phyloP scores from a whole-genome alignment of 2,797 vertebrate species.

The Oreochromis grahami region DNA sequence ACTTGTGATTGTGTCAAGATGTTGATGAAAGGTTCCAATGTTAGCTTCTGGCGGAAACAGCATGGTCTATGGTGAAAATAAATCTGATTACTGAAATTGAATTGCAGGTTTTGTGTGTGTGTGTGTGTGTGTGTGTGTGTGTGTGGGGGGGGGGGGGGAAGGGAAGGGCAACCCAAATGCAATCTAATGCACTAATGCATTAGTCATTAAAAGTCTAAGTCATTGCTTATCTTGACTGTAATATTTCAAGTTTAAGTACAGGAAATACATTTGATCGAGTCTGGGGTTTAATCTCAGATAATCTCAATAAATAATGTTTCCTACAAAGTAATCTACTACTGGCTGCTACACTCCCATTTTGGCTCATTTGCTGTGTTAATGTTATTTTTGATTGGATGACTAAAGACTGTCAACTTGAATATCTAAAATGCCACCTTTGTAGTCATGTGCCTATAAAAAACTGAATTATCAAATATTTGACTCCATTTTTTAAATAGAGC shows the following conservation, averaged over 20 bases:
- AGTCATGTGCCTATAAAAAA: not conserved
- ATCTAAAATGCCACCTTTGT: constrained; percentile 4
- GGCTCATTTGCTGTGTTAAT: constrained; percentile 14
- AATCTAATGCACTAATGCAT: constrained; percentile 38
- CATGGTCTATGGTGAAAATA: constrained; percentile 44
- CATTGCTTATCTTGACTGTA: constrained; percentile 6
- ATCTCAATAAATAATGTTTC: constrained; percentile 9
- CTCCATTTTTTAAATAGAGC: not conserved
- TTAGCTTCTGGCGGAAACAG: constrained; percentile 40
- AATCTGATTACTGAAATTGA: constrained; percentile 59
- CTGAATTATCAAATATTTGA: not conserved
- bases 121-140: not conserved
- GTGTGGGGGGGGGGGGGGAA: too few relatives aligned
- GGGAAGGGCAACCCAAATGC: constrained; percentile 11
- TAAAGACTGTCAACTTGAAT: not conserved
- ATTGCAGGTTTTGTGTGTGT: constrained; percentile 24
- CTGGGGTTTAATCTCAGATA: not conserved
- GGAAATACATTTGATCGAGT: constrained; percentile 4
- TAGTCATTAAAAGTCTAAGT: constrained; percentile 33
- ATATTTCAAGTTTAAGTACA: constrained; percentile 11
- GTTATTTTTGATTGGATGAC: constrained; percentile 17
- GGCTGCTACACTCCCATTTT: not conserved
- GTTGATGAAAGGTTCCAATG: constrained; percentile 49
- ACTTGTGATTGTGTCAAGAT: constrained; percentile 60
- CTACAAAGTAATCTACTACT: not conserved